A percentile compares a stretch with the other conserved stretches of the same genome.
phyloP scores from a whole-genome alignment of 1,140 invertebrate species.

The Brachionus rotundiformis region DNA sequence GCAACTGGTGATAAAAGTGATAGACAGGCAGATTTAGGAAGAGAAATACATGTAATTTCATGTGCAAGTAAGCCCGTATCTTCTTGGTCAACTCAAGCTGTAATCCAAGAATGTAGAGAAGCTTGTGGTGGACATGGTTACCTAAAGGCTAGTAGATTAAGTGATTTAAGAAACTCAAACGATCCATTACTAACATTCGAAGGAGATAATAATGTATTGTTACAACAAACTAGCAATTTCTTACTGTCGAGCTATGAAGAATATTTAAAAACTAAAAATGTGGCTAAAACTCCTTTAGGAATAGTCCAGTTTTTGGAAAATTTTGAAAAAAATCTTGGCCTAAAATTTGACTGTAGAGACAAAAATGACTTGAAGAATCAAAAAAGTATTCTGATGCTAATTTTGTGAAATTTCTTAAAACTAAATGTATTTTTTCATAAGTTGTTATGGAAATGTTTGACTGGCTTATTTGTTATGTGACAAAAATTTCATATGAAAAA shows the following conservation, averaged over 20 bases:
- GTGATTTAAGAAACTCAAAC: slow-evolving; percentile 79
- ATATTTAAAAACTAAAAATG: neutral
- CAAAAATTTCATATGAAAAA: slow-evolving; percentile 19
- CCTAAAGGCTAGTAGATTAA: slow-evolving; percentile 72
- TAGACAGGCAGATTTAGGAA: slow-evolving; percentile 69
- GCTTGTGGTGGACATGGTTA: slow-evolving; percentile 79
- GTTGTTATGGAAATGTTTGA: slow-evolving; percentile 26
- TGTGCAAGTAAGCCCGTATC: slow-evolving; percentile 84
- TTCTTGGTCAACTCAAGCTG: slow-evolving; percentile 79
- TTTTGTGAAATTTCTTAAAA: neutral
- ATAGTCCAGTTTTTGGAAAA: slow-evolving; percentile 70
- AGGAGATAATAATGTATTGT: slow-evolving; percentile 90
- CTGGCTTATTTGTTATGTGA: slow-evolving; percentile 49
- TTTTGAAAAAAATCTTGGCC: slow-evolving; percentile 56
- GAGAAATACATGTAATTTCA: slow-evolving; percentile 88
- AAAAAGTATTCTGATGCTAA: slow-evolving; percentile 65
- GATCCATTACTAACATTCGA: slow-evolving; percentile 92
- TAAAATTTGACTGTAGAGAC: slow-evolving; percentile 57
- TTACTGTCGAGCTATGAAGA: slow-evolving; percentile 55
- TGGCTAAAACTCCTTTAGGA: slow-evolving; percentile 53
- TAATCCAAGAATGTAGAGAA: slow-evolving; percentile 85
- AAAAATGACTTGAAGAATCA: slow-evolving; percentile 68
- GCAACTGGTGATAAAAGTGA: slow-evolving; percentile 63
- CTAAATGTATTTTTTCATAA: neutral
- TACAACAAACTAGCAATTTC: slow-evolving; percentile 86